Evolutionary conservation across 2,113 vertebrate species (phyloP).

Genomic region (Alethe diademata): DNA sequence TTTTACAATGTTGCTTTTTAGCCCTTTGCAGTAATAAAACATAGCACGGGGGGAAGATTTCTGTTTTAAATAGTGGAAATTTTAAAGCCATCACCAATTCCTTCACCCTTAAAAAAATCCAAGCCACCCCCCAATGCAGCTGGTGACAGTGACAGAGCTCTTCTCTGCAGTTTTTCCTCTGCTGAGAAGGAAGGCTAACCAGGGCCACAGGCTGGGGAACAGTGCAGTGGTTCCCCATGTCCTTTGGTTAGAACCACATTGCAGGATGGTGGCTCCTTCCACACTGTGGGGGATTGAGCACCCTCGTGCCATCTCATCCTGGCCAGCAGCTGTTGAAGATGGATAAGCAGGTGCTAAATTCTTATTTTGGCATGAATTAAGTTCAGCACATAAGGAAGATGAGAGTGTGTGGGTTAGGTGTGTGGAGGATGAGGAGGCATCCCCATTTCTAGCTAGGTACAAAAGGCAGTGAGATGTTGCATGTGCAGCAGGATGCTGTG

Average conservation of each 20-base stretch:
- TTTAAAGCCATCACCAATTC: not conserved
- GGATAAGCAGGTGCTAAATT: not conserved
- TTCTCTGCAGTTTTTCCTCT: not conserved
- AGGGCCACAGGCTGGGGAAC: not conserved
- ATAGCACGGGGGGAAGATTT: not conserved
- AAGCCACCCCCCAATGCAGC: not conserved
- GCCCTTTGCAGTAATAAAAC: not conserved
- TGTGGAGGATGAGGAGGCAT: not conserved
- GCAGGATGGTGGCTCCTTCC: not conserved
- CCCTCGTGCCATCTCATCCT: not conserved
- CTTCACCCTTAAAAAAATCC: not conserved
- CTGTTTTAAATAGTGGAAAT: not conserved
- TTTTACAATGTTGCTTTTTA: not conserved
- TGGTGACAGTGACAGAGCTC: not conserved
- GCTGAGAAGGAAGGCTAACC: not conserved
- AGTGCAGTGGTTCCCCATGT: not conserved
- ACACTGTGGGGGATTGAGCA: fast-evolving
- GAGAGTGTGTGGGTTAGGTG: not conserved
- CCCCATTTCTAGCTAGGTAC: not conserved
- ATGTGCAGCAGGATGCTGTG: not conserved
- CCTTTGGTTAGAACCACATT: not conserved
- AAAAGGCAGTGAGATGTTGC: not conserved
- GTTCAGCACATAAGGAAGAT: not conserved
- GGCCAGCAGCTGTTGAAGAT: not conserved
- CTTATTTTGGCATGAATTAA: not conserved